A percentile compares a stretch with the other conserved stretches of the same genome.
Evolutionary conservation across 1,140 invertebrate species (phyloP).

Genomic region (Euglossa dilemma): DNA sequence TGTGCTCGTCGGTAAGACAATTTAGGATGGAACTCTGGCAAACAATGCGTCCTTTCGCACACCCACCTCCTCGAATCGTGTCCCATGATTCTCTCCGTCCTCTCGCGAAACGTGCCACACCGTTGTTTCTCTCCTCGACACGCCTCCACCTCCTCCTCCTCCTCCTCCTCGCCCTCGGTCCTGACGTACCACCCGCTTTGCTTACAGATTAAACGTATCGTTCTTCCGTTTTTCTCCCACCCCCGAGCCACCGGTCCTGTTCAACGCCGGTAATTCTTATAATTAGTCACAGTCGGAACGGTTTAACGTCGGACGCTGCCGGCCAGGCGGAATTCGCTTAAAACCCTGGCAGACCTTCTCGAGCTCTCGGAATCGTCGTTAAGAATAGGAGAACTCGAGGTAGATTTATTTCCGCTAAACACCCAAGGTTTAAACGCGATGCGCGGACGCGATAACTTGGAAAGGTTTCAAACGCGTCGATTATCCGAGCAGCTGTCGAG

Average conservation of each 20-base stretch:
- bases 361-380: too few species aligned
- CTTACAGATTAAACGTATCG: slow-evolving; percentile 48
- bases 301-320: not conserved
- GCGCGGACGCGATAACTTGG: too few species aligned
- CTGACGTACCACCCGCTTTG: slow-evolving; percentile 15
- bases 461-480: too few species aligned
- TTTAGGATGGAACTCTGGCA: not conserved
- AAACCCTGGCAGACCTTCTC: too few species aligned
- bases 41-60: not conserved
- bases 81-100: not conserved
- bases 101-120: slow-evolving; percentile 1
- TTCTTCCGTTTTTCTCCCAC: slow-evolving; percentile 24
- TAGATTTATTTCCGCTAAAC: too few species aligned
- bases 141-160: not conserved
- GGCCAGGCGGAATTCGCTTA: too few species aligned
- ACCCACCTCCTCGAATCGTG: not conserved
- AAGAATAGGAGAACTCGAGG: too few species aligned
- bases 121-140: slow-evolving; percentile 10
- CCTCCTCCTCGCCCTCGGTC: too few species aligned
- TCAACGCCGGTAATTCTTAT: slow-evolving; percentile 51
- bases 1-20: not conserved
- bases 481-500: too few species aligned
- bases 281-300: slow-evolving; percentile 43
- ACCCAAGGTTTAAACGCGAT: too few species aligned
- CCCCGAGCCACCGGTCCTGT: not conserved